Percentiles rank a stretch among this genome's conserved stretches.
phyloP scores from a whole-genome alignment of 2,113 vertebrate genomes.

The Polypterus senegalus region DNA sequence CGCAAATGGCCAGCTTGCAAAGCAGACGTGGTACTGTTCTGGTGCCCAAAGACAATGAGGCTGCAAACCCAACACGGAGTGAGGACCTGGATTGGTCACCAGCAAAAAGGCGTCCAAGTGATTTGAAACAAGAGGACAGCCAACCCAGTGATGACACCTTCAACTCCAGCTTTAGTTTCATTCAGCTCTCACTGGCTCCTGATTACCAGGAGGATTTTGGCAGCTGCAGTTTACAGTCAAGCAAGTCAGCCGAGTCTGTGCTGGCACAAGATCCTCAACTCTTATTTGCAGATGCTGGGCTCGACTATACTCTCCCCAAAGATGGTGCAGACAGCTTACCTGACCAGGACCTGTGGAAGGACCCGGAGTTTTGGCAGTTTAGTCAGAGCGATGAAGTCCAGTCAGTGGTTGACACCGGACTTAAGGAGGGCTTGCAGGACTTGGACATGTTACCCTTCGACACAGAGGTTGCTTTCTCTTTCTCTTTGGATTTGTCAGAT shows the following conservation, averaged over 20 bases:
- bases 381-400: background rate
- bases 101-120: too few species aligned
- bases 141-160: constrained; percentile 28
- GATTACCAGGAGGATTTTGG: constrained; percentile 12
- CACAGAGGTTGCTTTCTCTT: constrained; percentile 34
- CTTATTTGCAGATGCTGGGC: background rate
- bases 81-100: too few species aligned
- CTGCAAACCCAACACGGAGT: too few species aligned
- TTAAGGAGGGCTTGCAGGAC: constrained; percentile 21
- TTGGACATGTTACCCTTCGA: constrained; percentile 38
- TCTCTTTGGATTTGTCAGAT: constrained; percentile 41
- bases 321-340: constrained; percentile 14
- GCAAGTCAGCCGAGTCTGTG: too few species aligned
- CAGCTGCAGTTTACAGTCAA: too few species aligned
- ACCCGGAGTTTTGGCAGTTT: background rate
- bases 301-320: constrained; percentile 1
- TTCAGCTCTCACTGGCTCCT: constrained; percentile 53
- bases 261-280: too few species aligned
- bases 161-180: constrained; percentile 79
- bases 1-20: too few species aligned
- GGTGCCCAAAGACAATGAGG: too few species aligned
- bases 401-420: constrained; percentile 5
- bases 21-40: too few species aligned
- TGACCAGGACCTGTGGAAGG: constrained; percentile 25
- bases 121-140: too few species aligned